phyloP scores from a whole-genome alignment of 2,113 vertebrate species.

The Acrocephalus arundinaceus region DNA sequence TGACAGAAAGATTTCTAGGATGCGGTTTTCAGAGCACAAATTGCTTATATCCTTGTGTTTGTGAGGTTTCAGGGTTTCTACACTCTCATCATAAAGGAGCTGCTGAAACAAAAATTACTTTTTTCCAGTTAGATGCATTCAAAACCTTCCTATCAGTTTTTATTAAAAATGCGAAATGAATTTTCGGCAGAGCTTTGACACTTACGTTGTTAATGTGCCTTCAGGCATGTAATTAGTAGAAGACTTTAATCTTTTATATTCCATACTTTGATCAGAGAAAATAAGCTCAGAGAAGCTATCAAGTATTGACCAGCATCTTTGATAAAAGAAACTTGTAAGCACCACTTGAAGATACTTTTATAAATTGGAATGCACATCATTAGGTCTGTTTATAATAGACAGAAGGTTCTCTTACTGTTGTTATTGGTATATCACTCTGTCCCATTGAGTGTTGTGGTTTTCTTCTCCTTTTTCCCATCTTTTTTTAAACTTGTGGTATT shows the following conservation, averaged over 20 bases:
- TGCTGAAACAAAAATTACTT: slow-evolving; percentile 72
- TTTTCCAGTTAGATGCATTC: slow-evolving; percentile 77
- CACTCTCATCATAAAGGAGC: slow-evolving; percentile 37
- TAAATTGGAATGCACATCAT: slow-evolving; percentile 58
- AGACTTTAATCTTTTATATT: slow-evolving; percentile 84
- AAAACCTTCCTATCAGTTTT: slow-evolving; percentile 76
- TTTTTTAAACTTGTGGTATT: background rate
- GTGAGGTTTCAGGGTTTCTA: slow-evolving; percentile 32
- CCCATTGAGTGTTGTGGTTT: background rate
- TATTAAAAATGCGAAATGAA: slow-evolving; percentile 80
- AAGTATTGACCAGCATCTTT: slow-evolving; percentile 79
- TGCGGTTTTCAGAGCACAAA: slow-evolving; percentile 34
- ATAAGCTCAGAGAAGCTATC: slow-evolving; percentile 74
- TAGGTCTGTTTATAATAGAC: slow-evolving; percentile 46
- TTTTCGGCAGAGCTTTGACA: slow-evolving; percentile 79
- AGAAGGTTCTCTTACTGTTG: background rate
- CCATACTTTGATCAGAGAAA: slow-evolving; percentile 78
- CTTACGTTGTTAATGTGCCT: slow-evolving; percentile 84
- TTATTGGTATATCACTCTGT: slow-evolving; percentile 1
- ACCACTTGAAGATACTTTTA: slow-evolving; percentile 59
- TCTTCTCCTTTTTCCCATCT: background rate
- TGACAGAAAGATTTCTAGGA: background rate
- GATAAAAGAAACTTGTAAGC: slow-evolving; percentile 69
- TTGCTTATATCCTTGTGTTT: slow-evolving; percentile 36
- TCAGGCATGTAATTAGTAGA: slow-evolving; percentile 84